Percentiles rank a stretch among this genome's conserved stretches.
phyloP scores from a whole-genome alignment of 2,113 vertebrate genomes.

The Ptyas mucosa region DNA sequence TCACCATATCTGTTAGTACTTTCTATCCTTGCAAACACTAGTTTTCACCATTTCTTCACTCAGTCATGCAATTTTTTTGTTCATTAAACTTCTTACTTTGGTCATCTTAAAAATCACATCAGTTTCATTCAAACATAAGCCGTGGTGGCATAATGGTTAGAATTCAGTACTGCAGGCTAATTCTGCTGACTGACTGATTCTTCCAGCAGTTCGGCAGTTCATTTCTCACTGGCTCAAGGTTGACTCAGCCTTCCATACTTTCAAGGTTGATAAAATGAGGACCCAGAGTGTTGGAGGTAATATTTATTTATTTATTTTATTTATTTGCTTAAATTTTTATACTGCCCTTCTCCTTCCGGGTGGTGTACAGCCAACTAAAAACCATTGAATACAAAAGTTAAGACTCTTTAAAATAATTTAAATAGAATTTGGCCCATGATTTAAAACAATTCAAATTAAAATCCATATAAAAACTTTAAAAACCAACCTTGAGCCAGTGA shows the following conservation, averaged over 20 bases:
- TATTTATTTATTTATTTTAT: no score
- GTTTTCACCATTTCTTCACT: neutral
- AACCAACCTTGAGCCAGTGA: no score
- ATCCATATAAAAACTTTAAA: no score
- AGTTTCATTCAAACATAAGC: neutral
- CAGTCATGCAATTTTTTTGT: neutral
- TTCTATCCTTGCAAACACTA: neutral
- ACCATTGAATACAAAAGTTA: no score
- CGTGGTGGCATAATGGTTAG: neutral
- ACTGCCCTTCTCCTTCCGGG: no score
- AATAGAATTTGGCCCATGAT: no score
- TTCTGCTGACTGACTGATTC: neutral
- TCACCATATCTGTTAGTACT: neutral
- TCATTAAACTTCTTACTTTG: neutral
- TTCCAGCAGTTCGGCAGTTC: neutral
- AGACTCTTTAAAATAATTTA: no score
- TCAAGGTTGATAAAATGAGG: neutral
- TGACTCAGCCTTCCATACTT: neutral
- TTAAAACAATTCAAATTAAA: no score
- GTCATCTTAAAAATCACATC: neutral
- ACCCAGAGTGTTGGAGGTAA: neutral
- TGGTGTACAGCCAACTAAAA: no score
- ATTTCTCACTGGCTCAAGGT: neutral
- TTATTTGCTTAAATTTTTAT: no score
- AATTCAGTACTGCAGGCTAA: neutral